phyloP scores from a whole-genome alignment of 2,113 vertebrate genomes.

The Plectropomus leopardus region DNA sequence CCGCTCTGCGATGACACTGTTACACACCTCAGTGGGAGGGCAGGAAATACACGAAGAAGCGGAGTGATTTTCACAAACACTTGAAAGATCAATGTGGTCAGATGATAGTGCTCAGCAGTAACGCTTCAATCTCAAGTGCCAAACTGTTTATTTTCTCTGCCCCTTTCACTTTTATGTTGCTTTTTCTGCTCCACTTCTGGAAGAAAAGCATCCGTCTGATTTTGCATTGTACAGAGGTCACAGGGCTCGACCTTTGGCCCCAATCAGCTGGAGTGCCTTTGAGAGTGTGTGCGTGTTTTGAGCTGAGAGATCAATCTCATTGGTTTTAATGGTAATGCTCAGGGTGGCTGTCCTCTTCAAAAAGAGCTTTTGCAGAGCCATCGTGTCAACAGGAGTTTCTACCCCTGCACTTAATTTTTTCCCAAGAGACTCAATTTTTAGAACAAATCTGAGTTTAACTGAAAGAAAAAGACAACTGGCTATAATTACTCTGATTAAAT shows the following conservation, averaged over 20 bases:
- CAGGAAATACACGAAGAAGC: neutral
- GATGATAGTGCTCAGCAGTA: neutral
- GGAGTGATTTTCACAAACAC: neutral
- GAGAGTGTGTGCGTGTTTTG: neutral
- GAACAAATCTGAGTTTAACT: neutral
- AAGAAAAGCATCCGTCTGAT: constrained; percentile 15
- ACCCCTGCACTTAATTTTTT: neutral
- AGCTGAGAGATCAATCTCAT: constrained; percentile 18
- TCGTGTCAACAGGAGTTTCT: neutral
- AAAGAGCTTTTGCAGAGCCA: neutral
- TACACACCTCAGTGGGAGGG: constrained; percentile 20
- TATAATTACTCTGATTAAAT: neutral
- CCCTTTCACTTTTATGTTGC: neutral
- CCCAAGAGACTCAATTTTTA: neutral
- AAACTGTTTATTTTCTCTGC: neutral
- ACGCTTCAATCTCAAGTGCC: neutral
- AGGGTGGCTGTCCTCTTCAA: constrained; percentile 3
- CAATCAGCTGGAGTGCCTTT: constrained; percentile 13
- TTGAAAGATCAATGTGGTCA: neutral
- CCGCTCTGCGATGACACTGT: constrained; percentile 44
- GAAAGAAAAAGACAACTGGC: neutral
- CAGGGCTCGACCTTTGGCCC: constrained; percentile 18
- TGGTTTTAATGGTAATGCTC: constrained; percentile 5
- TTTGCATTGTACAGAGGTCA: constrained; percentile 9
- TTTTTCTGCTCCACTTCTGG: neutral